phyloP scores from a whole-genome alignment of 2,797 vertebrate genomes.

The Stomatorhinus walkeri region DNA sequence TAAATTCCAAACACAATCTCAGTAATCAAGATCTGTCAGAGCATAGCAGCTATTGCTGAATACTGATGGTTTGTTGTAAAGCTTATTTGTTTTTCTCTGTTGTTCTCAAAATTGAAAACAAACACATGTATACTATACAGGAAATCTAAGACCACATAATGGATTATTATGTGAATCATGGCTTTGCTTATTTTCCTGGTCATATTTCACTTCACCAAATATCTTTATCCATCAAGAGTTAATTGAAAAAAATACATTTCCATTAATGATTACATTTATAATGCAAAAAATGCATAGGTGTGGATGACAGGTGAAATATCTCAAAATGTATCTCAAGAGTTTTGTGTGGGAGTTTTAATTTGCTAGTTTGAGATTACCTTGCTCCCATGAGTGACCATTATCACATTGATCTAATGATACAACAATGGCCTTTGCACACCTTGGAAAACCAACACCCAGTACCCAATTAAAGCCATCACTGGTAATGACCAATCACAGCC shows the following conservation, averaged over 20 bases:
- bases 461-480: constrained; percentile 72
- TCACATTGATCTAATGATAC: constrained; percentile 60
- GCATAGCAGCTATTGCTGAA: neutral
- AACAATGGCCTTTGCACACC: constrained; percentile 62
- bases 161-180: neutral
- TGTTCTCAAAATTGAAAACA: neutral
- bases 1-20: neutral
- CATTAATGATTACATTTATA: neutral
- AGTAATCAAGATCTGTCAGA: neutral
- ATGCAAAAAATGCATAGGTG: neutral
- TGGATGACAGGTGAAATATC: neutral
- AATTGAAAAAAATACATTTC: neutral
- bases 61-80: neutral
- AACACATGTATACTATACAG: neutral
- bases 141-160: neutral
- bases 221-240: neutral
- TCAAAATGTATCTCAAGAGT: neutral
- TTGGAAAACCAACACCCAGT: constrained; percentile 64
- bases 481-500: constrained; percentile 62
- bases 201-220: neutral
- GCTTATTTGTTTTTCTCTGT: neutral
- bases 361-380: constrained; percentile 64
- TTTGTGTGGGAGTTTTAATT: constrained; percentile 51
- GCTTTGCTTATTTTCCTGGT: neutral
- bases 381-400: constrained; percentile 63